Conservation (phyloP, 2,888 invertebrate species). For the Rhagonycha lutea region DNA sequence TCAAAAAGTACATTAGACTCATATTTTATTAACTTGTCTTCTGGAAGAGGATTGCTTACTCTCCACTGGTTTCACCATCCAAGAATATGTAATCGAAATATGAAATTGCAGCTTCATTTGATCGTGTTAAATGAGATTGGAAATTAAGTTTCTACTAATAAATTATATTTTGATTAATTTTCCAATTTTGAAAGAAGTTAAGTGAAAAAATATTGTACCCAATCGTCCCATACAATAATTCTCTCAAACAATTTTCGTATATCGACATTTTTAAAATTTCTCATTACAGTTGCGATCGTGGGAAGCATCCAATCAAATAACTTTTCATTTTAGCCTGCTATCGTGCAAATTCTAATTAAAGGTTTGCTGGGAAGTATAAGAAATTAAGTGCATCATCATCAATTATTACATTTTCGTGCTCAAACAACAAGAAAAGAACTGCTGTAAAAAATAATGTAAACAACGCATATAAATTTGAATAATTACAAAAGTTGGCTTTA, state of each 20-base stretch:
- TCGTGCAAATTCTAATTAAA: not conserved
- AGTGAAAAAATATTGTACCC: not conserved
- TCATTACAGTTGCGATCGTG: not conserved
- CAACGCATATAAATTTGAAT: not conserved
- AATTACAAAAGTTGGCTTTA: not conserved
- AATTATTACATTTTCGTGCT: not conserved
- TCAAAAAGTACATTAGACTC: not conserved
- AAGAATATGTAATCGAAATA: not conserved
- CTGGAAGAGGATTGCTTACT: not conserved
- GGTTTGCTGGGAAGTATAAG: not conserved
- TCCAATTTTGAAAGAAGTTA: not conserved
- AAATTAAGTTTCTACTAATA: not conserved
- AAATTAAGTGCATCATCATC: not conserved
- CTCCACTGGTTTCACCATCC: not conserved
- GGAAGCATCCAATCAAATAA: not conserved
- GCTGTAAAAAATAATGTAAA: not conserved
- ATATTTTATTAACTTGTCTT: not conserved
- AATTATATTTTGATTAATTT: not conserved
- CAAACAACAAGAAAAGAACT: not conserved
- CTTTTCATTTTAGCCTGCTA: not conserved
- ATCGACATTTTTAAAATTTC: not conserved
- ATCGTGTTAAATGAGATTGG: not conserved
- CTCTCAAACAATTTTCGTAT: not conserved
- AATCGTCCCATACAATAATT: not conserved
- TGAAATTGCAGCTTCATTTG: not conserved